These are phyloP conservation scores for Sciurus niger DNA, from an alignment of 2,113 vertebrate species.

Conservation along the genomic window DNA sequence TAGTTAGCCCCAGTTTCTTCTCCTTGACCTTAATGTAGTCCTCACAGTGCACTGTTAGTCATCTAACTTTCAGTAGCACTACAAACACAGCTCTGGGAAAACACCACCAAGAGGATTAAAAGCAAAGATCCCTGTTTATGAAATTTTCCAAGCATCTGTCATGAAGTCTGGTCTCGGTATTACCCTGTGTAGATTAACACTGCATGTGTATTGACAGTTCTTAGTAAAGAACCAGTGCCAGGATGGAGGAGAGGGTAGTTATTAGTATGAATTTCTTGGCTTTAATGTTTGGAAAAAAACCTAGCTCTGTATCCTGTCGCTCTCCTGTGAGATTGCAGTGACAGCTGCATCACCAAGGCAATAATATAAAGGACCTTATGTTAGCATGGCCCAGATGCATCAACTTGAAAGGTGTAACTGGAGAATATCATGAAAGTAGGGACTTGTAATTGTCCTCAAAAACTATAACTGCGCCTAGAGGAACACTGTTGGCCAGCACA, in stretches of 20 bases:
- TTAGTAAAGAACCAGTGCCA: conserved; percentile 29
- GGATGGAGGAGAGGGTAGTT: neutral
- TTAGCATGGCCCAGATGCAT: conserved; percentile 15
- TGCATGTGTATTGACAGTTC: neutral
- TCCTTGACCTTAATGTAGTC: conserved; percentile 31
- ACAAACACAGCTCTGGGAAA: conserved; percentile 54
- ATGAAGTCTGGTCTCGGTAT: neutral
- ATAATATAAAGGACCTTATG: neutral
- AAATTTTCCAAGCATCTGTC: conserved; percentile 56
- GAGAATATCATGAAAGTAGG: neutral
- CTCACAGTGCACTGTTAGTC: conserved; percentile 4
- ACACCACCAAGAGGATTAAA: conserved; percentile 53
- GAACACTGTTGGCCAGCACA: neutral
- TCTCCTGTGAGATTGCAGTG: neutral
- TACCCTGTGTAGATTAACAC: neutral
- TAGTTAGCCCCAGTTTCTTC: conserved; percentile 19
- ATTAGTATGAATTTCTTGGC: conserved; percentile 57
- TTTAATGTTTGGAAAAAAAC: conserved; percentile 33
- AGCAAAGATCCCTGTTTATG: conserved; percentile 36
- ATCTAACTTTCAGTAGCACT: conserved; percentile 38
- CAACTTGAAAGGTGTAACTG: conserved; percentile 26
- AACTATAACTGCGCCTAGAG: conserved; percentile 39
- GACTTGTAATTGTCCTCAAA: conserved; percentile 40
- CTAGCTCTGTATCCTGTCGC: conserved; percentile 16
- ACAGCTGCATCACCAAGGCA: conserved; percentile 43